Conservation (phyloP, 37 sponge, comb jelly and placozoan species). For the Diacarnus erythraeanus region DNA sequence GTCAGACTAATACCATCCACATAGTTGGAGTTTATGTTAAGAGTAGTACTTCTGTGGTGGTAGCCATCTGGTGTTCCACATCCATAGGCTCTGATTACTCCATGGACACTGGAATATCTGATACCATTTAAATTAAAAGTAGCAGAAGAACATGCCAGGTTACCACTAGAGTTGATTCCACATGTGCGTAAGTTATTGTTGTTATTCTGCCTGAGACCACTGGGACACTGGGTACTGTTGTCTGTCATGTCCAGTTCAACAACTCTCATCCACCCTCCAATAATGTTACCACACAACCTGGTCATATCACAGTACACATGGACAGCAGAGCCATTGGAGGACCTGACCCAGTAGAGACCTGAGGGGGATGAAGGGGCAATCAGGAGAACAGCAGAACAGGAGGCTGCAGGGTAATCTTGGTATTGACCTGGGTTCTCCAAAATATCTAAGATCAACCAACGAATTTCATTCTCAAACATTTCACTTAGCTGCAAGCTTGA, state of each 20-base stretch:
- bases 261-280: slow-evolving; percentile 41
- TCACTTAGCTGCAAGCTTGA: too few species aligned
- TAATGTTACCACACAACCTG: slow-evolving; percentile 9
- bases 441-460: too few species aligned
- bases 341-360: slow-evolving; percentile 4
- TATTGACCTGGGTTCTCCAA: neutral
- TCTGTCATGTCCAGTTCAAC: slow-evolving; percentile 20
- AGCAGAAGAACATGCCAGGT: slow-evolving; percentile 27
- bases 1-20: slow-evolving; percentile 44
- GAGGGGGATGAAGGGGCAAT: neutral
- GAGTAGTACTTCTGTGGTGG: neutral
- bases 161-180: neutral
- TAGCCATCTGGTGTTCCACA: slow-evolving; percentile 21
- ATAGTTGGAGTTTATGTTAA: slow-evolving; percentile 10
- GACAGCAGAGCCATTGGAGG: slow-evolving; percentile 21
- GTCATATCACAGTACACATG: slow-evolving; percentile 35
- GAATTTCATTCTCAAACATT: too few species aligned
- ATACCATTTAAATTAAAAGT: slow-evolving; percentile 10
- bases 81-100: slow-evolving; percentile 52
- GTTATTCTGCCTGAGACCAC: neutral
- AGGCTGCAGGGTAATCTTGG: neutral
- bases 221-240: neutral
- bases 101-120: slow-evolving; percentile 50
- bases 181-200: neutral
- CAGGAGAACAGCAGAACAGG: slow-evolving; percentile 3